Evolutionary conservation across 2,797 vertebrate genomes (phyloP), one percentile per base, ranked within the genome.

Genomic region (Mergus octosetaceus): DNA sequence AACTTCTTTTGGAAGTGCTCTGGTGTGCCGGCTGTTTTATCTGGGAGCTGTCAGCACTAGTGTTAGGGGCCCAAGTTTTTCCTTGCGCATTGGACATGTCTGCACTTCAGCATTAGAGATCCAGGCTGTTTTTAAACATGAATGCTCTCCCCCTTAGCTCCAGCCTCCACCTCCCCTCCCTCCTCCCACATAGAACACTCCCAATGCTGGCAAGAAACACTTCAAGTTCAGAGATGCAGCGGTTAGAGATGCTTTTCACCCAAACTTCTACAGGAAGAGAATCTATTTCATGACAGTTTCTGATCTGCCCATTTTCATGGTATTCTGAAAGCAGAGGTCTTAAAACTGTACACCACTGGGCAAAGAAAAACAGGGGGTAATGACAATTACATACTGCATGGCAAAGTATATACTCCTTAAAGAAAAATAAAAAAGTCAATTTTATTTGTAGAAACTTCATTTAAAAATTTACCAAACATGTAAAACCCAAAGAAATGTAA

Each of bases 401-500:
- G 94, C 82, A 90, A 95, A 93, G 90, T 87, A 94, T 88, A 87
- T 91, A 72, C 75, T 95, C 93, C 90, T 94, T 85, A 49, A 95
- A 91, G 83, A 95, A 94, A 94, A 91, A 96, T 90, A 60, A 92
- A 95, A 93, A 94, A 97, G 87, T 94, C 84, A 80, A 84, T 83
- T 96, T 96, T 94, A 96, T 94, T 95, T 70, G 93, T 97, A 97
- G 87, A 97, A 96, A 96, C 32, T 81, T 87, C 21, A 25, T 89
- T 97, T 96, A 96, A 97, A 97, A 96, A 96, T 90, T 82, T 96
- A 95, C 92, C 95, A 95, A 96, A 94, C 72, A 82, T 60, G 79
- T 93, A 93, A 94, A 93, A 89, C 76, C 56, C 41, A 70, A 43
- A 69, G 70, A 64, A 60, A 27, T 3, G 58, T 81, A 93, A 93